Evolutionary conservation across 2,113 vertebrate genomes (phyloP), one percentile per base, ranked within the genome.

Genomic region (Dolichallabes microphthalmus): DNA sequence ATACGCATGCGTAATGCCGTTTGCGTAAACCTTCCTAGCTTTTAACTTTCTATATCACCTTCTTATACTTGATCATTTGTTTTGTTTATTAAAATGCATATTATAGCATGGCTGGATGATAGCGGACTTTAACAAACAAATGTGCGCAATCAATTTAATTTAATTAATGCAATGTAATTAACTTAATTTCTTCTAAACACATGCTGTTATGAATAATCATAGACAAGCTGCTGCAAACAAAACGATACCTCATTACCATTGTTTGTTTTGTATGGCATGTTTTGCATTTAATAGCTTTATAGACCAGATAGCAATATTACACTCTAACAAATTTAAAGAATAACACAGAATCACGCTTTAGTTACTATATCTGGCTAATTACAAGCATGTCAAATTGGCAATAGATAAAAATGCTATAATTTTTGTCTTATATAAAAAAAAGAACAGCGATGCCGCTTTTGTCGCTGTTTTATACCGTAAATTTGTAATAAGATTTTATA

Each of bases 151-250:
- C 27, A 45, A 75, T 75, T n/a, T 25, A 53, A 14, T n/a, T 9
- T n/a, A 52, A 74, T 52, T 0, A n/a, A 25, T n/a, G 39, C 11
- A 52, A 8, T 1, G 52, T 5, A 14, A 14, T 2, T 74, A n/a
- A 14, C n/a, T 74, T 13, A 11, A 3, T 74, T 52, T n/a, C 4
- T 39, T 22, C 35, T 45, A 22, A 25, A 73, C 45, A 45, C 19
- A 71, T 45, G 22, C 12, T 22, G 25, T 73, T 45, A 5, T 22
- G 0, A 45, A 66, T 30, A 30, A 19, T 32, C 2, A 0, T 3
- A 22, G 25, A 73, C 39, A 60, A 63, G 82, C 63, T 52, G 82
- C 55, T 73, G 22, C 61, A 84, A 75, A 55, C n/a, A 64, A 32
- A 68, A 69, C 32, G 2, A 19, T 35, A 20, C 25, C n/a, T 10